phyloP scores from a whole-genome alignment of 2,797 vertebrate species.

The Halcyon leucocephala region DNA sequence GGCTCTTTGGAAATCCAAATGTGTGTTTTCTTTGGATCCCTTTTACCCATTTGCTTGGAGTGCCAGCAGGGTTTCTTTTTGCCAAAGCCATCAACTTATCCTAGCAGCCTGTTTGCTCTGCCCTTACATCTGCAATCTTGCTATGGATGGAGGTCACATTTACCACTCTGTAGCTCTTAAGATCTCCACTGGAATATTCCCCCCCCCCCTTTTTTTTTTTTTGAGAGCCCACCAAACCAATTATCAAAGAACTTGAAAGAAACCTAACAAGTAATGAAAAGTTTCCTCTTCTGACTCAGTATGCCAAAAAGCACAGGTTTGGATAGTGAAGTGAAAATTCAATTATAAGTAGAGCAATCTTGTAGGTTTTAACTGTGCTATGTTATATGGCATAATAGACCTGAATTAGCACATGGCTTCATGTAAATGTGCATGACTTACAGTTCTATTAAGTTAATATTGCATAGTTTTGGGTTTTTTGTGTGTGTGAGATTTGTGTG shows the following conservation, averaged over 20 bases:
- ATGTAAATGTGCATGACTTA: background rate
- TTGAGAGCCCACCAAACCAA: background rate
- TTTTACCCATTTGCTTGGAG: background rate
- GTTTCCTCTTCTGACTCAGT: background rate
- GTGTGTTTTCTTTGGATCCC: constrained; percentile 1
- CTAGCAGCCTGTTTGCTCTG: background rate
- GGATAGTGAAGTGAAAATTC: background rate
- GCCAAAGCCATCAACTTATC: background rate
- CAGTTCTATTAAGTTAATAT: background rate
- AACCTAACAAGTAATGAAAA: background rate
- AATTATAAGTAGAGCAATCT: background rate
- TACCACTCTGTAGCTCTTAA: background rate
- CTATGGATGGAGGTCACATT: background rate
- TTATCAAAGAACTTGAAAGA: background rate
- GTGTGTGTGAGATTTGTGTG: too few species aligned
- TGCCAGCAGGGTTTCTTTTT: background rate
- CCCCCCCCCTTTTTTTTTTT: too few species aligned
- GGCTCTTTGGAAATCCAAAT: background rate
- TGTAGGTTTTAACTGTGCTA: background rate
- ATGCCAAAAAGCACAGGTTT: background rate
- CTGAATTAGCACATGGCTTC: background rate
- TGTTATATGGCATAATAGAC: background rate
- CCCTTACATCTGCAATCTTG: background rate
- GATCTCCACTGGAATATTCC: background rate
- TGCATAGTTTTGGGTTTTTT: background rate